These are phyloP conservation scores for Rotaria sp. DNA, from an alignment of 2,888 invertebrate species.

Conservation along the genomic window DNA sequence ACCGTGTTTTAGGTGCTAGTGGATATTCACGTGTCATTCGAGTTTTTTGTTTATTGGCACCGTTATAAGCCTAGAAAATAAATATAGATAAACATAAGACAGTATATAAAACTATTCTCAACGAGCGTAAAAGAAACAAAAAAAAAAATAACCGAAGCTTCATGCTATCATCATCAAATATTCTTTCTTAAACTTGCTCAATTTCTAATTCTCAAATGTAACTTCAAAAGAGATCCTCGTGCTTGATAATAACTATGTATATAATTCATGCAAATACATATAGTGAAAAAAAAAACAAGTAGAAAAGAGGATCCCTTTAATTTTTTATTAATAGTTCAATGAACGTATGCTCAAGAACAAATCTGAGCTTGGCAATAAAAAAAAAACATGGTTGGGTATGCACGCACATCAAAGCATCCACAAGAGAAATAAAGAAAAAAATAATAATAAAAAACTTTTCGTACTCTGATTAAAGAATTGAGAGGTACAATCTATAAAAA, in stretches of 20 bases:
- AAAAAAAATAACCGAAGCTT: neutral
- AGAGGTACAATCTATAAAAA: slow-evolving; percentile 28
- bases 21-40: neutral
- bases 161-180: neutral
- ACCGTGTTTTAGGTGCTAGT: neutral
- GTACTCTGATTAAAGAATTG: slow-evolving; percentile 24
- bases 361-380: neutral
- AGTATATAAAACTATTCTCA: too few species aligned
- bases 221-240: neutral
- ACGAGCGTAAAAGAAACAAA: neutral
- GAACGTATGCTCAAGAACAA: neutral
- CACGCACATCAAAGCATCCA: slow-evolving; percentile 20
- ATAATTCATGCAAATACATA: neutral
- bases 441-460: neutral
- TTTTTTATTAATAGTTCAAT: neutral
- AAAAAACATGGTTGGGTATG: neutral
- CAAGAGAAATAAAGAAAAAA: neutral
- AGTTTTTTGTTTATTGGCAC: neutral
- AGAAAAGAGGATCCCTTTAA: neutral
- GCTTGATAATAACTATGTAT: neutral
- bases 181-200: neutral
- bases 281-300: neutral
- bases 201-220: neutral
- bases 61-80: slow-evolving; percentile 17
- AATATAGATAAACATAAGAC: neutral